phyloP scores from a whole-genome alignment of 2,888 invertebrate species.

The Parnassius mnemosyne region DNA sequence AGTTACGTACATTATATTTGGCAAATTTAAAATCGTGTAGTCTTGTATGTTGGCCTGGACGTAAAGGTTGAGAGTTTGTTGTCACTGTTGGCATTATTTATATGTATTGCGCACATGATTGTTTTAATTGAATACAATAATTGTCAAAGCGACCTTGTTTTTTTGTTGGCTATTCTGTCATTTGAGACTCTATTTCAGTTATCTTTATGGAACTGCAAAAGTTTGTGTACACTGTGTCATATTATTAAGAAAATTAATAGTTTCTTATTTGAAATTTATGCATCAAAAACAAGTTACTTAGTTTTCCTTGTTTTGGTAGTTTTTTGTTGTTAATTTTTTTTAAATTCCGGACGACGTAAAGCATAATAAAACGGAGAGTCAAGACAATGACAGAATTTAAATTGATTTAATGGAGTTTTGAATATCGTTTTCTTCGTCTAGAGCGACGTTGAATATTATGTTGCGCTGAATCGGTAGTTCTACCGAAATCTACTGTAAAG shows the following conservation, averaged over 20 bases:
- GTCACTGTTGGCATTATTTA: not conserved
- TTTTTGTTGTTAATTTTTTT: too few species aligned
- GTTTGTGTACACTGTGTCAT: too few species aligned
- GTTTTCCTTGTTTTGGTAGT: too few species aligned
- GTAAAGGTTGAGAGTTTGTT: not conserved
- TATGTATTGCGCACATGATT: conserved; percentile 16
- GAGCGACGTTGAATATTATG: not conserved
- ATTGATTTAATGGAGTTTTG: not conserved
- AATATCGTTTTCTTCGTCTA: not conserved
- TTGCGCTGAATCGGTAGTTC: not conserved
- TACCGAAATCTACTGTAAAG: not conserved
- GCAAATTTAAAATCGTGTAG: not conserved
- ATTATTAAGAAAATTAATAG: too few species aligned
- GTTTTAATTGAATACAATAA: conserved; percentile 21
- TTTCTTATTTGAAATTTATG: too few species aligned
- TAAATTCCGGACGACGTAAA: too few species aligned
- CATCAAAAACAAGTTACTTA: too few species aligned
- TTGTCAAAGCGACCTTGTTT: conserved; percentile 4
- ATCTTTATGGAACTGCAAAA: too few species aligned
- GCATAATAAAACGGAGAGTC: too few species aligned
- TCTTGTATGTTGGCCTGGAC: not conserved
- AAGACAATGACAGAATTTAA: not conserved
- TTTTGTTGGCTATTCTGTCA: not conserved
- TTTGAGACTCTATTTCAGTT: not conserved
- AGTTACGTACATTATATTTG: not conserved